Base-by-base conservation (phyloP, 1,140 invertebrate genomes). In the Eriosoma lanigerum region DNA sequence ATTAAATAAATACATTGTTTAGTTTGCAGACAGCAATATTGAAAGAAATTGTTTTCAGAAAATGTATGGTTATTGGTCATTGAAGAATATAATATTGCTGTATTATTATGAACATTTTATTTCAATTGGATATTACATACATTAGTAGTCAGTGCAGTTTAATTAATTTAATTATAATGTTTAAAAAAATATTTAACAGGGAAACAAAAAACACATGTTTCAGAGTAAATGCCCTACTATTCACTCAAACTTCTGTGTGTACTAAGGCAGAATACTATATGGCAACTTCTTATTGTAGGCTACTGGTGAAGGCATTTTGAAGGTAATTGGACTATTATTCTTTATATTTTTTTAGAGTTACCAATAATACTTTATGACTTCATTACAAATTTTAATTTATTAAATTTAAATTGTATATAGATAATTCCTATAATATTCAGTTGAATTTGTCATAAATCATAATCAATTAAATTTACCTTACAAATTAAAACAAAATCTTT, bases 141-240 rank as follows among this genome's bases (percentile, higher is more conserved):
- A 29, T 29, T 52, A 52, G 52, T 29, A 72, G 15, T 72, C 24
- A 29, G 24, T 52, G 68, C 17, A 29, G 29, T 72, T 52, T 70
- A 26, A 70, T 72, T 17, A 52, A 52, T 72, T 52, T 70, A 26
- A 70, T 72, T 17, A 52, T 48, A 24, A 21, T 48, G 1, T 24
- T 70, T 70, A 50, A 70, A 72, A 72, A 19, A 72, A 72, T 29
- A 19, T 72, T 17, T 32, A 32, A 66, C 52, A 72, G 68, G 17
- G 68, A 72, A 72, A 72, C 68, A 72, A 72, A 72, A 72, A 72
- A 72, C 68, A 72, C 52, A 72, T 72, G 68, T 72, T 72, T 72
- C 48, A 72, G 68, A 72, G 68, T 50, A 68, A 68, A 68, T 48
- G 68, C 68, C 68, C 26, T 72, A 72, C 68, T 70, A 72, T 29